A percentile compares a stretch with the other conserved stretches of the same genome.
Evolutionary conservation across 2,797 vertebrate genomes (phyloP).

Genomic region (Cichlasoma orientale): DNA sequence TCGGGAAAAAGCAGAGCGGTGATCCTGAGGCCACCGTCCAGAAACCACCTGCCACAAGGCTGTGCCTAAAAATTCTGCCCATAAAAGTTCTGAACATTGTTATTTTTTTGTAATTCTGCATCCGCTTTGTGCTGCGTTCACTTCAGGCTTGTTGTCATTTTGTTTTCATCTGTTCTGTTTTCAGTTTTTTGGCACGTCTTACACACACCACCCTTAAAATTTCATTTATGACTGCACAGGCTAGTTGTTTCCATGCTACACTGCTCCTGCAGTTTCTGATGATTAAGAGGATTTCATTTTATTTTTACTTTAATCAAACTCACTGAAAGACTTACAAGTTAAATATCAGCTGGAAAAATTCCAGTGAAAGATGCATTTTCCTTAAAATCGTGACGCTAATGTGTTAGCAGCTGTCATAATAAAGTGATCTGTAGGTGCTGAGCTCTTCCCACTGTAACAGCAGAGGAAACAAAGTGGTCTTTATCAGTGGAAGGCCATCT

Average conservation of each 20-base stretch:
- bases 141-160: not conserved
- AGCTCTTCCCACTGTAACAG: not conserved
- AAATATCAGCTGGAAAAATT: not conserved
- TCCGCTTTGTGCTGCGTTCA: not conserved
- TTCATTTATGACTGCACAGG: accelerated
- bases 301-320: no score
- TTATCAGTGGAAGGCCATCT: slow-evolving; percentile 77
- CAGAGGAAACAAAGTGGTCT: slow-evolving; percentile 46
- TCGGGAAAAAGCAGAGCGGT: not conserved
- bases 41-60: accelerated
- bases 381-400: not conserved
- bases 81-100: not conserved
- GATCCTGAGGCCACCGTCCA: not conserved
- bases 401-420: not conserved
- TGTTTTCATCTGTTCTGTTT: not conserved
- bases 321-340: no score
- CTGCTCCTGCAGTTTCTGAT: no score
- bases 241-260: no score
- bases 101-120: not conserved
- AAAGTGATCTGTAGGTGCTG: not conserved
- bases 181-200: accelerated
- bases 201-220: not conserved
- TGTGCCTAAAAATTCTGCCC: accelerated
- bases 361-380: not conserved
- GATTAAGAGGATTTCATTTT: no score